Conservation (phyloP, 1,140 invertebrate species). For the Procambarus clarkii region DNA sequence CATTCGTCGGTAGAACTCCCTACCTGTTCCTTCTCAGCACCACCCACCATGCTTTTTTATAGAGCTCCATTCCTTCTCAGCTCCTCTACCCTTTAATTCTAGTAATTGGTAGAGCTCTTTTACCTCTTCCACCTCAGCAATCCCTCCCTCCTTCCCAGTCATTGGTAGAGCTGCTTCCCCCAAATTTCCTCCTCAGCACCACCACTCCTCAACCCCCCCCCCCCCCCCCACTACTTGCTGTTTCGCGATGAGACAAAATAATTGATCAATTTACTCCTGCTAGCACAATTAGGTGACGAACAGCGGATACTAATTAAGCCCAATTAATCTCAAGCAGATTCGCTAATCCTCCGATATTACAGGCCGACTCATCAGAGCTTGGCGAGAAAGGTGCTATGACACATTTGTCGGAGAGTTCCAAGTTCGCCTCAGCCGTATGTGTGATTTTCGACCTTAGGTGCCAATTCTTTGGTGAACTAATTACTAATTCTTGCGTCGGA, state of each 20-base stretch:
- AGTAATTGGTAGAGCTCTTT: too few species aligned
- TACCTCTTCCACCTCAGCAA: too few species aligned
- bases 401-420: not conserved
- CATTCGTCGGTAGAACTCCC: too few species aligned
- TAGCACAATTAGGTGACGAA: conserved; percentile 32
- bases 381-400: not conserved
- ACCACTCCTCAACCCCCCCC: not conserved
- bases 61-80: too few species aligned
- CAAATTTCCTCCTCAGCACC: not conserved
- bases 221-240: not conserved
- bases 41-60: too few species aligned
- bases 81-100: not conserved
- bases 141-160: too few species aligned
- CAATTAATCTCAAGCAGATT: conserved; percentile 37
- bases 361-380: conserved; percentile 6
- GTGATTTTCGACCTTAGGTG: not conserved
- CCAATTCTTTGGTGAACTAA: not conserved
- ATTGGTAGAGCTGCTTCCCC: not conserved
- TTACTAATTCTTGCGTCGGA: not conserved
- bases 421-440: not conserved
- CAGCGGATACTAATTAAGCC: conserved; percentile 32
- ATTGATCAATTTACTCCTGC: conserved; percentile 9
- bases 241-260: conserved; percentile 2
- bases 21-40: too few species aligned
- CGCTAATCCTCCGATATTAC: conserved; percentile 40